These are phyloP conservation scores for Hymenochirus boettgeri DNA, from an alignment of 2,113 vertebrate species.

Conservation along the genomic window DNA sequence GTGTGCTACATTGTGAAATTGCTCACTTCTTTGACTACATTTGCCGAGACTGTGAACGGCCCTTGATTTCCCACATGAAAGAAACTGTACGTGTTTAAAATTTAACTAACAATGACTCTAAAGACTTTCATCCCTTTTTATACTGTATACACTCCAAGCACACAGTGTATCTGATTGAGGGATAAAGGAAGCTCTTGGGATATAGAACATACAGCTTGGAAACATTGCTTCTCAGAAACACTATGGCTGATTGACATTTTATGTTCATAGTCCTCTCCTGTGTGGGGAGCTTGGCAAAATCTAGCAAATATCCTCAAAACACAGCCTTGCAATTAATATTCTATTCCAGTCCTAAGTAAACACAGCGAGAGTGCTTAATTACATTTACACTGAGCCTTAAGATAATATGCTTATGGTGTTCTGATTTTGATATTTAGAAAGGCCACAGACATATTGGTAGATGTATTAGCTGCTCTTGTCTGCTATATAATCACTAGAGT, in stretches of 20 bases:
- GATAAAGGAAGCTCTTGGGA: slow-evolving; percentile 36
- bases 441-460: too few species aligned
- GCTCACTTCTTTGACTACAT: slow-evolving; percentile 17
- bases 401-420: neutral
- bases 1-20: slow-evolving; percentile 7
- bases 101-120: slow-evolving; percentile 40
- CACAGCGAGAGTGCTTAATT: slow-evolving; percentile 13
- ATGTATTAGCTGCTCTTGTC: too few species aligned
- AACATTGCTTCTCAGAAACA: slow-evolving; percentile 17
- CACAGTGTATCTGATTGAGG: slow-evolving; percentile 32
- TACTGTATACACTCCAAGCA: slow-evolving; percentile 39
- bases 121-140: slow-evolving; percentile 38
- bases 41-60: slow-evolving; percentile 15
- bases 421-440: too few species aligned
- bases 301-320: slow-evolving; percentile 16
- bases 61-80: slow-evolving; percentile 43
- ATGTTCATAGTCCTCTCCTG: neutral
- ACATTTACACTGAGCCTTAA: slow-evolving; percentile 3
- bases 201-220: slow-evolving; percentile 14
- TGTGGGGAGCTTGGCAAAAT: neutral
- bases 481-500: too few species aligned
- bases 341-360: neutral
- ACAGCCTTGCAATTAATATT: slow-evolving; percentile 24
- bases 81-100: slow-evolving; percentile 37
- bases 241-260: slow-evolving; percentile 24